Percentiles rank a stretch among this genome's conserved stretches.
Evolutionary conservation across 2,113 vertebrate genomes (phyloP).

Genomic region (Puma concolor): DNA sequence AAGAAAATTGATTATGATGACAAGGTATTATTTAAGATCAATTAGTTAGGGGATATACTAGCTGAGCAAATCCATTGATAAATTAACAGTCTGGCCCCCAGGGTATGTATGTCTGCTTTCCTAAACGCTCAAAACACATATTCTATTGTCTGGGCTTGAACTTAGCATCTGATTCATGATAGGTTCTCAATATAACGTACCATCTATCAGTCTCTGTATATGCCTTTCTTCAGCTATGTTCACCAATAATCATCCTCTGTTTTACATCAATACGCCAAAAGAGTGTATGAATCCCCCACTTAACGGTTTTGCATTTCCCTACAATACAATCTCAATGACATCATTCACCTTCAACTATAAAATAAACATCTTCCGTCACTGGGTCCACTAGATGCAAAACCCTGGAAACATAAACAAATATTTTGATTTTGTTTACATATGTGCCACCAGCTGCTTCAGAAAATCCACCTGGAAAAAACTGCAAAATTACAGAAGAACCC

Average conservation of each 20-base stretch:
- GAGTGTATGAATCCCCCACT: background rate
- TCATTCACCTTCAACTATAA: constrained; percentile 37
- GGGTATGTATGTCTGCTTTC: background rate
- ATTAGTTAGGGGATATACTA: background rate
- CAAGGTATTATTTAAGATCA: background rate
- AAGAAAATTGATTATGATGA: background rate
- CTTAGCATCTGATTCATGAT: background rate
- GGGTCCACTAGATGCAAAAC: constrained; percentile 42
- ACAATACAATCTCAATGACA: constrained; percentile 7
- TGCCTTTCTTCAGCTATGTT: background rate
- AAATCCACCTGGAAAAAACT: background rate
- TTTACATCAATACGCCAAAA: background rate
- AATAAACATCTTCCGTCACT: constrained; percentile 62
- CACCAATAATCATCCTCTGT: background rate
- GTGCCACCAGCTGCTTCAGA: constrained; percentile 47
- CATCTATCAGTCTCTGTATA: background rate
- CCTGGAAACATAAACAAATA: constrained; percentile 60
- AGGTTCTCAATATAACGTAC: background rate
- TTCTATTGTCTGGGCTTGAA: background rate
- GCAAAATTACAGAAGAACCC: constrained; percentile 39
- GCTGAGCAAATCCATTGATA: background rate
- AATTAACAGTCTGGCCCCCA: background rate
- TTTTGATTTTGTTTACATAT: constrained; percentile 70
- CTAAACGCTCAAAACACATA: background rate
- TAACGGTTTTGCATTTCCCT: constrained; percentile 47